Evolutionary conservation across 2,797 vertebrate species (phyloP).

Genomic region (Notamacropus eugenii): DNA sequence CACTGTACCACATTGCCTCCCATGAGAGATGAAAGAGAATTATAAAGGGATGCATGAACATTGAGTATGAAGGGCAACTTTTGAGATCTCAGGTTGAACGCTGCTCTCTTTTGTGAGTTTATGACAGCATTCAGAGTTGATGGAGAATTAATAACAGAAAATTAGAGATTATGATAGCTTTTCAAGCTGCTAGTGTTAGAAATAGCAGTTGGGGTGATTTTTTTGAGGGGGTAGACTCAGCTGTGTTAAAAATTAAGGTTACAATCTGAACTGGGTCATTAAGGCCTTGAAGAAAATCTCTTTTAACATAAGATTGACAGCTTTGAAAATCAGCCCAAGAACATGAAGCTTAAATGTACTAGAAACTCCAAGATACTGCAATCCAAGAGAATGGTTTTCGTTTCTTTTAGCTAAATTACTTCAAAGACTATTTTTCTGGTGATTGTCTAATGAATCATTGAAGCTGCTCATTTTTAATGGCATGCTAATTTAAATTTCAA

Average conservation of each 20-base stretch:
- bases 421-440: neutral
- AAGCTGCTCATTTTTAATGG: neutral
- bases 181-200: neutral
- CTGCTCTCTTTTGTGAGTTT: neutral
- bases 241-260: neutral
- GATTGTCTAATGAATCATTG: neutral
- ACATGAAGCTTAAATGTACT: slow-evolving; percentile 16
- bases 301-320: slow-evolving; percentile 2
- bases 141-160: neutral
- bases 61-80: neutral
- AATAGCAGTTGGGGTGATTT: neutral
- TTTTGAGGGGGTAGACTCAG: neutral
- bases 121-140: slow-evolving; percentile 1
- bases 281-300: neutral
- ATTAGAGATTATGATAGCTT: neutral
- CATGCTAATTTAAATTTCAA: neutral
- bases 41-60: neutral
- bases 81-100: neutral
- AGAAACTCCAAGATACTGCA: neutral
- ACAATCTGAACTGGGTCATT: slow-evolving; percentile 7
- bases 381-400: neutral
- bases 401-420: slow-evolving; percentile 15
- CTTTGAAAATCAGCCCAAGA: neutral
- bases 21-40: neutral
- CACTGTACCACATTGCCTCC: neutral